phyloP scores from a whole-genome alignment of 2,888 invertebrate species.

The Pyrrhosoma nymphula region DNA sequence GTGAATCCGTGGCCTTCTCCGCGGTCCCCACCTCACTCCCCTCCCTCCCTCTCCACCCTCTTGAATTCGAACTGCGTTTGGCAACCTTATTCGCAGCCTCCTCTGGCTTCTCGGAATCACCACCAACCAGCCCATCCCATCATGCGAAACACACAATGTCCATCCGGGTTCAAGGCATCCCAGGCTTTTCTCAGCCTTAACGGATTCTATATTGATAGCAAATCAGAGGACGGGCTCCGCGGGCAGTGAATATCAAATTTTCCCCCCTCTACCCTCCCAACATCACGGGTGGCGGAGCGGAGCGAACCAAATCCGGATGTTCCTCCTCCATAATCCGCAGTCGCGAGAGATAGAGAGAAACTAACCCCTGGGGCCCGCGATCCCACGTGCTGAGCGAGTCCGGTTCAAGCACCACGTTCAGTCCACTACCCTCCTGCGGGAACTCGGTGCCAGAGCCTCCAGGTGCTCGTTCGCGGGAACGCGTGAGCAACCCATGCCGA shows the following conservation, averaged over 20 bases:
- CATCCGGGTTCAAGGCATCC: conserved; percentile 39
- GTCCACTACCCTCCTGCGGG: background rate
- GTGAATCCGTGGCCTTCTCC: conserved; percentile 18
- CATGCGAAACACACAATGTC: conserved; percentile 16
- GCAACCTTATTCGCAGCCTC: conserved; percentile 39
- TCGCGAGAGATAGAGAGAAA: too few relatives aligned
- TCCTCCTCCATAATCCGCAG: background rate
- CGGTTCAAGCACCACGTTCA: conserved; percentile 6
- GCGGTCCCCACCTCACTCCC: background rate
- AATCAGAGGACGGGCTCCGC: conserved; percentile 25
- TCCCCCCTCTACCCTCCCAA: background rate
- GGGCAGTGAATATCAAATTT: conserved; percentile 16
- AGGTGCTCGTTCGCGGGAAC: background rate
- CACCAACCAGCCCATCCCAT: background rate
- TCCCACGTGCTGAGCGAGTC: background rate
- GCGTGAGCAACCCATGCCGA: too few relatives aligned
- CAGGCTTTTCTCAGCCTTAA: conserved; percentile 37
- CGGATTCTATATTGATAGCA: conserved; percentile 39
- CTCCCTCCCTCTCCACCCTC: background rate
- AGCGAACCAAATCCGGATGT: conserved; percentile 35
- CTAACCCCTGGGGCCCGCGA: background rate
- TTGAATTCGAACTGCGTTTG: conserved; percentile 39
- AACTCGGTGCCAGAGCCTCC: background rate
- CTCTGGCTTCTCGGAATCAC: conserved; percentile 9
- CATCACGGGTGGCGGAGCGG: background rate